Conservation (phyloP, 2,888 invertebrate genomes). For the Xanthorhoe designata region DNA sequence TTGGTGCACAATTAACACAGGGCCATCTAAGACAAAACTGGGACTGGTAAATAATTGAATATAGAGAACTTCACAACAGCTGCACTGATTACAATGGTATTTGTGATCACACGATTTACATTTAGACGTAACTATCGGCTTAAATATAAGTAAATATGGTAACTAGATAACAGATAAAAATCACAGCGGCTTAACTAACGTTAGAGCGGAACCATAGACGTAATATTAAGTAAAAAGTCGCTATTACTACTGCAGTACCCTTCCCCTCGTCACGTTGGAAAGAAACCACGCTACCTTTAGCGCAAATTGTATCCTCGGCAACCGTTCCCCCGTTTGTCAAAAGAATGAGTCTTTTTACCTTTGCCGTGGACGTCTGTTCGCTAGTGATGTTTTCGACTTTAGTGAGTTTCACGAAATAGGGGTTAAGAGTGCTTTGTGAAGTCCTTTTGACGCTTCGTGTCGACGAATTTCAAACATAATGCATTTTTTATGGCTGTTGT, state of each 20-base stretch:
- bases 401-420: constrained; percentile 11
- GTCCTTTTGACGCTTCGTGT: constrained; percentile 14
- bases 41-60: too few relatives aligned
- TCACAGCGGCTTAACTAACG: too few relatives aligned
- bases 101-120: too few relatives aligned
- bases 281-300: constrained; percentile 56
- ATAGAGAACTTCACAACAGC: too few relatives aligned
- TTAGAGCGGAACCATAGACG: background rate
- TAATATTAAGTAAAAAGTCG: constrained; percentile 14
- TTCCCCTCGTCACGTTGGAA: constrained; percentile 46
- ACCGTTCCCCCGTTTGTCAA: constrained; percentile 64
- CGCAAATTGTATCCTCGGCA: constrained; percentile 71
- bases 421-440: constrained; percentile 14
- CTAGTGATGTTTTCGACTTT: constrained; percentile 30
- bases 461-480: constrained; percentile 13
- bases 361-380: constrained; percentile 34
- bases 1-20: too few relatives aligned
- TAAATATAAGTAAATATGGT: too few relatives aligned
- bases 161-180: too few relatives aligned
- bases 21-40: too few relatives aligned
- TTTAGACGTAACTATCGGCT: too few relatives aligned
- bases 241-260: constrained; percentile 38
- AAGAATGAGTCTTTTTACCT: constrained; percentile 71
- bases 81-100: too few relatives aligned
- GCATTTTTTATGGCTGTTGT: constrained; percentile 12